Evolutionary conservation across 2,113 vertebrate species (phyloP), one percentile per base, ranked within the genome.

Genomic region (Maccullochella peelii): DNA sequence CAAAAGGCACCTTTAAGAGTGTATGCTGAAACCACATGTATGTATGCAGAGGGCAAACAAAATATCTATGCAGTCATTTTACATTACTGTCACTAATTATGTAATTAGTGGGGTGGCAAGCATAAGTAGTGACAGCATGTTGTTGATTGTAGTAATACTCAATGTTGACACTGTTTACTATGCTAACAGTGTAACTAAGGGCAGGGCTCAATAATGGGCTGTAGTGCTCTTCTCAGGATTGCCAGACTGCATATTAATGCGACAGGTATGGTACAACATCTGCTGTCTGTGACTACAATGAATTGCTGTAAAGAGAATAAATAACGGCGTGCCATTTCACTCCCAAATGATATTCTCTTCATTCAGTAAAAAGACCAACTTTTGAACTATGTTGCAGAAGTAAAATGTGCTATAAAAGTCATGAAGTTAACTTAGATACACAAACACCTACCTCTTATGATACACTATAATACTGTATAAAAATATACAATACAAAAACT

Each of bases 161-260:
- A n/a, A 23, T 79, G 71, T 38, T 82, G 54, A 86, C 79, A 80
- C 16, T 74, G 80, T 80, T 88, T 74, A 83, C 66, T 63, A 75
- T 84, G 83, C 68, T 76, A 89, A 90, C 78, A 86, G 49, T 21
- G 36, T 23, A 82, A 74, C 73, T 40, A 84, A 73, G 15, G 79
- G 70, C 61, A 55, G 78, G 20, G 47, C 75, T 86, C 55, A 84
- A 61, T 89, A 79, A 83, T 49, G 40, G 33, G 58, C 20, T 65
- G 27, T 42, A 49, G 36, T 14, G 38, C 59, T 85, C 14, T 79
- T 67, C 47, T 52, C 61, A 49, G 65, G 33, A 49, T 63, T 75
- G 61, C 68, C 36, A 77, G 42, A 70, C 65, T 83, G 85, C 69
- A 82, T 86, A 63, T 68, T 86, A 86, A 89, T 78, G 59, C 5